phyloP scores from a whole-genome alignment of 2,113 vertebrate genomes.

The Corythaixoides concolor region DNA sequence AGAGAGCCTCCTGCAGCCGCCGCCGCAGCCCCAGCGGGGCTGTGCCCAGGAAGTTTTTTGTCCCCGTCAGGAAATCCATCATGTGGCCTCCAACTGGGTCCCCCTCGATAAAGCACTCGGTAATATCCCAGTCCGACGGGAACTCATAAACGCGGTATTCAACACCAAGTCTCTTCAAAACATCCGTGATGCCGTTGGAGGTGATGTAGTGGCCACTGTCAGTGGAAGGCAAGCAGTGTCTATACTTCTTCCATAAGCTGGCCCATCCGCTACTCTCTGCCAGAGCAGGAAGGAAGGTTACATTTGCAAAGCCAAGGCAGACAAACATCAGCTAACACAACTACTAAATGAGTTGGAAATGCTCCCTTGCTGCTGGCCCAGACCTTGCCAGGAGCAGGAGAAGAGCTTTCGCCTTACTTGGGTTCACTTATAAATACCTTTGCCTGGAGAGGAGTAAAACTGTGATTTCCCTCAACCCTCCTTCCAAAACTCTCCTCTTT shows the following conservation, averaged over 20 bases:
- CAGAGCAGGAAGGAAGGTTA: not conserved
- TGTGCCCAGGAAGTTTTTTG: slow-evolving; percentile 72
- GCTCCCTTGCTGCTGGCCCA: accelerated
- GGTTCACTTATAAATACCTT: not conserved
- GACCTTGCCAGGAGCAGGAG: not conserved
- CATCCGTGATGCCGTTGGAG: slow-evolving; percentile 68
- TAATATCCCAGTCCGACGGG: slow-evolving; percentile 77
- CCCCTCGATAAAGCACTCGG: slow-evolving; percentile 78
- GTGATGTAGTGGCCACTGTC: slow-evolving; percentile 76
- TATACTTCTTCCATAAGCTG: slow-evolving; percentile 19
- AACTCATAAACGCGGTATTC: slow-evolving; percentile 64
- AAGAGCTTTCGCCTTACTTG: not conserved
- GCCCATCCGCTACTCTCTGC: slow-evolving; percentile 45
- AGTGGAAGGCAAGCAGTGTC: slow-evolving; percentile 14
- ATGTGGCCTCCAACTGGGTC: slow-evolving; percentile 74
- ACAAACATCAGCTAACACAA: not conserved
- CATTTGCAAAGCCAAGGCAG: not conserved
- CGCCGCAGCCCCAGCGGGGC: slow-evolving; percentile 70
- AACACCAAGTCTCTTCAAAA: slow-evolving; percentile 65
- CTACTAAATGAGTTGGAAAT: not conserved
- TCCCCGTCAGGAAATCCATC: slow-evolving; percentile 84
- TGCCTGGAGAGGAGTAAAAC: not conserved
- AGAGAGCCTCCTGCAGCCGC: slow-evolving; percentile 71
- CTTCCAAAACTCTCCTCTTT: not conserved
- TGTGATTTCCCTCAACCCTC: not conserved